Percentiles rank a stretch among this genome's conserved stretches.
Conservation (phyloP, 2,797 vertebrate species). For the Scyliorhinus canicula region DNA sequence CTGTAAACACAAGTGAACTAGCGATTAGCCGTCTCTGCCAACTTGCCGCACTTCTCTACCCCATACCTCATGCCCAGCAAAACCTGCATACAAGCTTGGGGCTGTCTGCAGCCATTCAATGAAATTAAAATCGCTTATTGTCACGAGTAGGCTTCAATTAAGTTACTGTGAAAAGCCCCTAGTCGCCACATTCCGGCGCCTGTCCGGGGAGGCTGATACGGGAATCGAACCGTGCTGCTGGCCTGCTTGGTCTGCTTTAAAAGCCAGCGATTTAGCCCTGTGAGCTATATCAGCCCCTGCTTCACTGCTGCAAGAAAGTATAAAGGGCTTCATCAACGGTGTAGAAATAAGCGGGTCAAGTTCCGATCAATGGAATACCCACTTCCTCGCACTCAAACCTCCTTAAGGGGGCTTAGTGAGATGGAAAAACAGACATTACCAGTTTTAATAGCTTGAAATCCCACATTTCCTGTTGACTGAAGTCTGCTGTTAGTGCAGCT, state of each 20-base stretch:
- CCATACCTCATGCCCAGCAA: background rate
- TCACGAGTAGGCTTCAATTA: too few relatives aligned
- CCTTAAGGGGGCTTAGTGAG: background rate
- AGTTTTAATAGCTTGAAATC: background rate
- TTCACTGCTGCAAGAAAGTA: background rate
- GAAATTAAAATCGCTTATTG: too few relatives aligned
- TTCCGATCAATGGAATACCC: background rate
- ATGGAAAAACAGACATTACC: background rate
- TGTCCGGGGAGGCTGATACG: too few relatives aligned
- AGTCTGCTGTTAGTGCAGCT: background rate
- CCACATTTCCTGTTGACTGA: background rate
- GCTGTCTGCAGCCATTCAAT: too few relatives aligned
- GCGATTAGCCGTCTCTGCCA: background rate
- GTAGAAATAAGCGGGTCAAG: background rate
- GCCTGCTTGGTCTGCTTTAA: too few relatives aligned
- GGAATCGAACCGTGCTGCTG: too few relatives aligned
- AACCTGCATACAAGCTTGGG: background rate
- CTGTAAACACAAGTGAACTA: constrained; percentile 32
- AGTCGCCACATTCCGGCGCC: too few relatives aligned
- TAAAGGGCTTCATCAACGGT: background rate
- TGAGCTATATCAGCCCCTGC: too few relatives aligned
- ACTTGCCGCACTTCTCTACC: background rate
- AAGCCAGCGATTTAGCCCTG: too few relatives aligned
- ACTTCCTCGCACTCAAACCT: background rate
- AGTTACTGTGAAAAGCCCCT: too few relatives aligned